Evolutionary conservation across 2,888 invertebrate species (phyloP).

Genomic region (Ectemnius cavifrons): DNA sequence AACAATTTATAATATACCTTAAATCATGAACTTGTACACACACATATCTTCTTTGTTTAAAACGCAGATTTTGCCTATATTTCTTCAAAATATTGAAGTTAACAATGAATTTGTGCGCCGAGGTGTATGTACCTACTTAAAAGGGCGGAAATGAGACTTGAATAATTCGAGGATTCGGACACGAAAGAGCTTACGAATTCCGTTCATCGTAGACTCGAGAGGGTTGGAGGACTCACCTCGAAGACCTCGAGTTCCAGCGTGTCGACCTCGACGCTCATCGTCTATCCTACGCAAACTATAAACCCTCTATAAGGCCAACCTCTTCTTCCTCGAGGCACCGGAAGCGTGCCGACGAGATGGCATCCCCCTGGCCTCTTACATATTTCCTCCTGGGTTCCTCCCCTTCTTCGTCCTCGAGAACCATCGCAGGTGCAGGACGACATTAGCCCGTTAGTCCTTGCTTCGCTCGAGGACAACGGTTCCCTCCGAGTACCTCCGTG

Average conservation of each 20-base stretch:
- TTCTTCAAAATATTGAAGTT: too few species aligned
- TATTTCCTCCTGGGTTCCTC: constrained; percentile 61
- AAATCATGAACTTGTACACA: too few species aligned
- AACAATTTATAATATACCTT: too few species aligned
- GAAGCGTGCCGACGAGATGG: constrained; percentile 68
- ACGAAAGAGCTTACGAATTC: constrained; percentile 32
- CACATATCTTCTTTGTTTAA: too few species aligned
- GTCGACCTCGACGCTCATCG: constrained; percentile 75
- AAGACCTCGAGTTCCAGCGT: constrained; percentile 77
- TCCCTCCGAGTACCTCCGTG: constrained; percentile 12
- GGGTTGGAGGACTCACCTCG: constrained; percentile 72
- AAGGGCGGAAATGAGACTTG: too few species aligned
- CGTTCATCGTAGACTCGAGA: constrained; percentile 59
- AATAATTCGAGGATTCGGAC: too few species aligned
- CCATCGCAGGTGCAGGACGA: constrained; percentile 58
- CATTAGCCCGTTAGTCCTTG: constrained; percentile 55
- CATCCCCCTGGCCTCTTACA: constrained; percentile 64
- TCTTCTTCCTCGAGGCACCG: constrained; percentile 70
- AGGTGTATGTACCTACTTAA: too few species aligned
- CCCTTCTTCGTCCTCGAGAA: constrained; percentile 57
- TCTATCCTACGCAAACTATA: constrained; percentile 71
- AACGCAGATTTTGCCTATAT: too few species aligned
- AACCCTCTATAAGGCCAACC: constrained; percentile 70
- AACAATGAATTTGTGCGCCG: too few species aligned
- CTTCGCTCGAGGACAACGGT: constrained; percentile 32